A percentile compares a stretch with the other conserved stretches of the same genome.
phyloP scores from a whole-genome alignment of 2,888 invertebrate genomes.

The Pilophorus perplexus region DNA sequence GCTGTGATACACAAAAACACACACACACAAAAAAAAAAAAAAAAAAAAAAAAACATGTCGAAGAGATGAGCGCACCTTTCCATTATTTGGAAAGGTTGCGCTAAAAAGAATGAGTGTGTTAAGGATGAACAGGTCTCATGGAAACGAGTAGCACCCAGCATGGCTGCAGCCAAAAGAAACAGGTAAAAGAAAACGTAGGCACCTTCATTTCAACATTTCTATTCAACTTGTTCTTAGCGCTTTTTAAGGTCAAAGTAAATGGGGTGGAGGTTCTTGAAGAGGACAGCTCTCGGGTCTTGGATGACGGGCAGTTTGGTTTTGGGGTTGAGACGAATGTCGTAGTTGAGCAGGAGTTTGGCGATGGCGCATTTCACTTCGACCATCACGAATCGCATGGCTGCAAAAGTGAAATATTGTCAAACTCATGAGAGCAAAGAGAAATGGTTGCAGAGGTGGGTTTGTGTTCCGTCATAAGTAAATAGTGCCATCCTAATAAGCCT shows the following conservation, averaged over 20 bases:
- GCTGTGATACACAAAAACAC: no score
- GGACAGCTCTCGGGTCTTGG: background rate
- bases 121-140: no score
- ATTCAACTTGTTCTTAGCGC: no score
- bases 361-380: constrained; percentile 26
- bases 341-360: constrained; percentile 21
- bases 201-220: no score
- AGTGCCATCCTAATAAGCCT: background rate
- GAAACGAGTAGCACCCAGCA: no score
- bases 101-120: no score
- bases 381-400: constrained; percentile 41
- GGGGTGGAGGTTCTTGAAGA: background rate
- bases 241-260: constrained; percentile 21
- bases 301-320: constrained; percentile 9
- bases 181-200: no score
- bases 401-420: background rate
- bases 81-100: no score
- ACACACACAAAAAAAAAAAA: no score
- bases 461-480: constrained; percentile 1
- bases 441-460: background rate
- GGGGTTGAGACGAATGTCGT: constrained; percentile 26
- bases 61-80: no score
- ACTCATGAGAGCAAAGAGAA: background rate
- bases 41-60: no score
- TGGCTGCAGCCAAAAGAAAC: no score